A percentile compares a stretch with the other conserved stretches of the same genome.
Conservation (phyloP, 2,888 invertebrate species). For the Stratiomys singularior region DNA sequence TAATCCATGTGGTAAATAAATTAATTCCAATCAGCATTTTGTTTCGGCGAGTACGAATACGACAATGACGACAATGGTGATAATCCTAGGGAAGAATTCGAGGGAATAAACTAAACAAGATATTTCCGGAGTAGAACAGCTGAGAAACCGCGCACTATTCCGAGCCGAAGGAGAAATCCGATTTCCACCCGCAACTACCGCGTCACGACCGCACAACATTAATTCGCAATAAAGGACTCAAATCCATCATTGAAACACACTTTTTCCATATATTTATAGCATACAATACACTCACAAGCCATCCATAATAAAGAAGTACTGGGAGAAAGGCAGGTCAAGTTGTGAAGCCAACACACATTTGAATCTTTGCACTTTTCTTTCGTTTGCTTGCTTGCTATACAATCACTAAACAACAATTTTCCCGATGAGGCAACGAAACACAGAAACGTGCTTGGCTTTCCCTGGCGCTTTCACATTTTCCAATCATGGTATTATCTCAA, state of each 20-base stretch:
- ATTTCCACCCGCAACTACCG: background rate
- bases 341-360: constrained; percentile 24
- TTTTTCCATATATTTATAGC: constrained; percentile 19
- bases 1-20: constrained; percentile 55
- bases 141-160: constrained; percentile 13
- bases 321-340: constrained; percentile 37
- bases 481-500: background rate
- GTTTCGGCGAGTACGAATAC: constrained; percentile 34
- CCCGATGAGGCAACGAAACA: constrained; percentile 47
- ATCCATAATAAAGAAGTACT: constrained; percentile 24
- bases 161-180: constrained; percentile 21
- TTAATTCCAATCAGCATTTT: constrained; percentile 62
- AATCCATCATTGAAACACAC: constrained; percentile 12
- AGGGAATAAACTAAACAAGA: constrained; percentile 14
- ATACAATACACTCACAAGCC: background rate
- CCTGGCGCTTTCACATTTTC: constrained; percentile 55
- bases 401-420: constrained; percentile 53
- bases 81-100: constrained; percentile 11
- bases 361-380: constrained; percentile 24
- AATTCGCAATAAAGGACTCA: background rate
- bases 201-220: constrained; percentile 19
- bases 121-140: constrained; percentile 10
- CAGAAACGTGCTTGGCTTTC: constrained; percentile 48
- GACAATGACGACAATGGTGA: background rate
- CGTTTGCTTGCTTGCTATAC: constrained; percentile 47